These are phyloP conservation scores for Ellobius talpinus DNA, from an alignment of 2,113 vertebrate genomes.

Conservation along the genomic window DNA sequence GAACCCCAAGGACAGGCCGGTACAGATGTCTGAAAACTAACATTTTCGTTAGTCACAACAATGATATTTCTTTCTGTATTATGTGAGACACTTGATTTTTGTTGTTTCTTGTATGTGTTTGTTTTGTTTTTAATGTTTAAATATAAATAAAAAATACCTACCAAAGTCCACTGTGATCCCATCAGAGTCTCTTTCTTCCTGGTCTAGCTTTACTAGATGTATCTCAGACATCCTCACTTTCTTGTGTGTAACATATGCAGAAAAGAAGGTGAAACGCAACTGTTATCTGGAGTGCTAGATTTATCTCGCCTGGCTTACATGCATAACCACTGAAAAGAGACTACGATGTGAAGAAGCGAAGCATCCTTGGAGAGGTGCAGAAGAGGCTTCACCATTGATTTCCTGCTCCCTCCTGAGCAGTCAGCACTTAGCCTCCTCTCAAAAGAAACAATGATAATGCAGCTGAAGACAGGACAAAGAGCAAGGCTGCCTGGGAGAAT, in stretches of 20 bases:
- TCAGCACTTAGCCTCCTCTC: background rate
- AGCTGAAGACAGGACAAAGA: slow-evolving; percentile 14
- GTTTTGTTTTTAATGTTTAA: background rate
- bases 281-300: slow-evolving; percentile 49
- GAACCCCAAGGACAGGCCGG: too few species aligned
- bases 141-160: slow-evolving; percentile 30
- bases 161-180: background rate
- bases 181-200: slow-evolving; percentile 44
- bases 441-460: slow-evolving; percentile 17
- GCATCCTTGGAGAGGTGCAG: background rate
- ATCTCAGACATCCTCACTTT: background rate
- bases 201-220: slow-evolving; percentile 43
- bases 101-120: background rate
- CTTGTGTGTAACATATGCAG: background rate
- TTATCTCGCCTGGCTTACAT: slow-evolving; percentile 32
- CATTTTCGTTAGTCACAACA: background rate
- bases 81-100: background rate
- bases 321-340: slow-evolving; percentile 45
- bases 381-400: background rate
- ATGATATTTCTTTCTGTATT: background rate
- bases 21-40: too few species aligned
- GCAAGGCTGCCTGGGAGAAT: background rate
- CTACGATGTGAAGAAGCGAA: background rate
- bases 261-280: slow-evolving; percentile 20
- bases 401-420: background rate